A percentile compares a stretch with the other conserved stretches of the same genome.
These are phyloP conservation scores for Neoscelio sp. DNA, from an alignment of 2,888 invertebrate genomes.

Conservation along the genomic window DNA sequence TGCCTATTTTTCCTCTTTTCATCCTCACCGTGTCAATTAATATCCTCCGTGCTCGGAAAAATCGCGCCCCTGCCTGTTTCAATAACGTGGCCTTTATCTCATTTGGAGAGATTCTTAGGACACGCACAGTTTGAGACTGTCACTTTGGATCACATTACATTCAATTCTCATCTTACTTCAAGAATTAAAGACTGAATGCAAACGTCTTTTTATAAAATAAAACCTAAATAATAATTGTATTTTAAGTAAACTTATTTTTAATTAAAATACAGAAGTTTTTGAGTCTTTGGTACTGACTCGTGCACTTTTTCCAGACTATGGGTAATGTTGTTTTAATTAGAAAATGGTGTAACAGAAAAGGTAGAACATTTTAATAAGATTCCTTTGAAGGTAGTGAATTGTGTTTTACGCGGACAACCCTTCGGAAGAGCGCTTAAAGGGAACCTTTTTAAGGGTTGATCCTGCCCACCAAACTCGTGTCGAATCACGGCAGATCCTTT, in stretches of 20 bases:
- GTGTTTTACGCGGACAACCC: slow-evolving; percentile 73
- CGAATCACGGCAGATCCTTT: slow-evolving; percentile 80
- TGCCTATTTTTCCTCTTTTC: slow-evolving; percentile 58
- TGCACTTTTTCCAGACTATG: neutral
- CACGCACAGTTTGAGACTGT: slow-evolving; percentile 81
- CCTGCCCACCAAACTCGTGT: slow-evolving; percentile 75
- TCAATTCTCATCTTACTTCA: slow-evolving; percentile 75
- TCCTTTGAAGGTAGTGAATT: slow-evolving; percentile 66
- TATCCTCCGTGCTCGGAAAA: slow-evolving; percentile 81
- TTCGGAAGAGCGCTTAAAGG: slow-evolving; percentile 76
- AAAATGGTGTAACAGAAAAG: slow-evolving; percentile 48
- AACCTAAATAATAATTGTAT: neutral
- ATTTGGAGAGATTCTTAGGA: slow-evolving; percentile 83
- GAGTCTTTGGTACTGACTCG: neutral
- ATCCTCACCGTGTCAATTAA: slow-evolving; percentile 82
- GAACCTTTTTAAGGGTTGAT: slow-evolving; percentile 78
- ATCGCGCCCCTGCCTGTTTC: slow-evolving; percentile 83
- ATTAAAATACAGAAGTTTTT: no score
- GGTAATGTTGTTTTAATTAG: slow-evolving; percentile 57
- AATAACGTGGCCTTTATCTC: slow-evolving; percentile 83
- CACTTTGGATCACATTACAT: slow-evolving; percentile 80
- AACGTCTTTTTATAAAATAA: slow-evolving; percentile 8
- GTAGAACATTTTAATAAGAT: slow-evolving; percentile 67
- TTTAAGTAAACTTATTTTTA: no score
- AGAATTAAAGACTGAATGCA: slow-evolving; percentile 31